Percentiles rank a stretch among this genome's conserved stretches.
These are phyloP conservation scores for Pseudeuparius sepicola DNA, from an alignment of 2,888 invertebrate genomes.

Conservation along the genomic window DNA sequence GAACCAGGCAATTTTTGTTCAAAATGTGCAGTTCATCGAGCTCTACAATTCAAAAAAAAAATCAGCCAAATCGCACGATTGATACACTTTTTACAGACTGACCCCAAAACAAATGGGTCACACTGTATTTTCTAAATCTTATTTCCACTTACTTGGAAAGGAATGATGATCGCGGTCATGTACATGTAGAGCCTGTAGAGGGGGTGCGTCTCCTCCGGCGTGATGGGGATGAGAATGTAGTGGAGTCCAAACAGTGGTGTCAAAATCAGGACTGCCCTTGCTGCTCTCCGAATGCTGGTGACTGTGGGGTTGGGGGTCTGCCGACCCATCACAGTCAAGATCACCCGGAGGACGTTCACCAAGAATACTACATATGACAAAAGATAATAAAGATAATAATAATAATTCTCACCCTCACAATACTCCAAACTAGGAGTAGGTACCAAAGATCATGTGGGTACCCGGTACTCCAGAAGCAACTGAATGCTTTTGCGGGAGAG, in stretches of 20 bases:
- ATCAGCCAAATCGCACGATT: no score
- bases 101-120: no score
- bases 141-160: constrained; percentile 57
- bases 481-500: no score
- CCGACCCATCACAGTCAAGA: constrained; percentile 54
- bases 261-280: constrained; percentile 60
- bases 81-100: no score
- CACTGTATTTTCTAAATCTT: no score
- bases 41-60: no score
- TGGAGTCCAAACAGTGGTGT: constrained; percentile 71
- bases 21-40: no score
- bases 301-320: constrained; percentile 51
- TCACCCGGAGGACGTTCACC: constrained; percentile 54
- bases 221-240: constrained; percentile 58
- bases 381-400: constrained; percentile 18
- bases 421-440: no score
- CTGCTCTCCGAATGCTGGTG: constrained; percentile 52
- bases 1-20: no score
- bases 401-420: no score
- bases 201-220: constrained; percentile 47
- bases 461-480: no score
- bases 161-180: constrained; percentile 55
- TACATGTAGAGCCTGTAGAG: constrained; percentile 54
- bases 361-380: constrained; percentile 55
- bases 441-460: constrained; percentile 4